Base-by-base conservation (phyloP, 1,140 invertebrate species). In the Scaptomyza hsui region DNA sequence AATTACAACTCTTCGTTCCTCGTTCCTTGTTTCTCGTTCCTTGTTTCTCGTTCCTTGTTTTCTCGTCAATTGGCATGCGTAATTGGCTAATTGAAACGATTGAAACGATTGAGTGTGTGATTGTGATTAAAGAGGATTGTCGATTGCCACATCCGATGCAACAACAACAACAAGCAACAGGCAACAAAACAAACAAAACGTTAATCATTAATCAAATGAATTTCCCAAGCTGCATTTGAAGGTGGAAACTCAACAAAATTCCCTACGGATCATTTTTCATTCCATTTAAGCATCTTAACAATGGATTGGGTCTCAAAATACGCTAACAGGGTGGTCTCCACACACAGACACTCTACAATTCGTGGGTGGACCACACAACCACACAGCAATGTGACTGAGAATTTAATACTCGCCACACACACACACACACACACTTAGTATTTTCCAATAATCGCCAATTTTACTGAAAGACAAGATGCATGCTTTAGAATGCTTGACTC, bases 11-110 rank as follows among this genome's bases (percentile, higher is more conserved):
- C 78, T 82, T 70, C 82, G 78, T 32, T 51, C n/a, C n/a, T n/a
- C n/a, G n/a, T n/a, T 24, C 10, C 4, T 12, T 15, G 26, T 24
- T 29, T 24, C 60, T 80, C 57, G 4, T 5, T 24, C 24, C 6
- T 24, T 24, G 24, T 24, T 29, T 24, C 60, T 80, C 57, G 4
- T 5, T 24, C 24, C 6, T 24, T 24, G 24, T n/a, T n/a, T n/a
- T n/a, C n/a, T n/a, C n/a, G 72, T 32, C 78, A 78, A 78, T 79
- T 72, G 77, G 72, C 78, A 81, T 81, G 73, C 78, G 75, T 82
- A 82, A 82, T 82, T 82, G 78, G 70, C 78, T 78, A 82, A 82
- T 82, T 82, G 74, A 74, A 75, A 63, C 73, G 73, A 72, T 29
- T 29, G 26, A 29, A n/a, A 15, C 52, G 62, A 57, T 71, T 65